phyloP scores from a whole-genome alignment of 2,888 invertebrate genomes.

The Hipparchia sbordonii region DNA sequence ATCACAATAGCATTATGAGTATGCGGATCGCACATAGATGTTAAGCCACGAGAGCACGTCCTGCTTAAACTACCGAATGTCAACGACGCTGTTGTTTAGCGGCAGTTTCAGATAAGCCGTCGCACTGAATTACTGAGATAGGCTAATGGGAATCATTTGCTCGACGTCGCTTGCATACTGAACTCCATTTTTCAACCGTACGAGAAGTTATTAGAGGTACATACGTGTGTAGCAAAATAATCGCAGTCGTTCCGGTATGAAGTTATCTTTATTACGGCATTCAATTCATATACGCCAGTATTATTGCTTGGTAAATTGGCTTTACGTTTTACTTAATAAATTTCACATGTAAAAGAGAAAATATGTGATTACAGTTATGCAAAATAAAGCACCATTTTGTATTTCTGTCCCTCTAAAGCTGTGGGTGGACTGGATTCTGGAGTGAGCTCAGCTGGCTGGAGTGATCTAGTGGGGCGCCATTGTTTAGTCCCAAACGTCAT shows the following conservation, averaged over 20 bases:
- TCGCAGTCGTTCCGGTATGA: neutral
- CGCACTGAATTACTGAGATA: constrained; percentile 67
- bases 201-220: constrained; percentile 17
- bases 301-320: neutral
- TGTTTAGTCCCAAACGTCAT: no score
- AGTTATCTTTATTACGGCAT: constrained; percentile 18
- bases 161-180: constrained; percentile 35
- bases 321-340: no score
- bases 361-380: no score
- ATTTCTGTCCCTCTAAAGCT: no score
- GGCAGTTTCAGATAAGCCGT: constrained; percentile 62
- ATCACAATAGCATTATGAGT: constrained; percentile 13
- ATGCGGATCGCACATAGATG: constrained; percentile 19
- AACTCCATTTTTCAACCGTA: constrained; percentile 27
- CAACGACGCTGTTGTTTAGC: constrained; percentile 55
- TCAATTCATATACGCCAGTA: neutral
- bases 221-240: constrained; percentile 11
- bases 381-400: no score
- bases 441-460: no score
- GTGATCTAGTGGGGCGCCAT: no score
- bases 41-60: constrained; percentile 34
- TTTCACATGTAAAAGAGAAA: no score
- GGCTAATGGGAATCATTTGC: constrained; percentile 69
- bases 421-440: no score
- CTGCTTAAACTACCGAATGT: constrained; percentile 30